phyloP scores from a whole-genome alignment of 1,140 invertebrate species.

The Drosophila watanabei region DNA sequence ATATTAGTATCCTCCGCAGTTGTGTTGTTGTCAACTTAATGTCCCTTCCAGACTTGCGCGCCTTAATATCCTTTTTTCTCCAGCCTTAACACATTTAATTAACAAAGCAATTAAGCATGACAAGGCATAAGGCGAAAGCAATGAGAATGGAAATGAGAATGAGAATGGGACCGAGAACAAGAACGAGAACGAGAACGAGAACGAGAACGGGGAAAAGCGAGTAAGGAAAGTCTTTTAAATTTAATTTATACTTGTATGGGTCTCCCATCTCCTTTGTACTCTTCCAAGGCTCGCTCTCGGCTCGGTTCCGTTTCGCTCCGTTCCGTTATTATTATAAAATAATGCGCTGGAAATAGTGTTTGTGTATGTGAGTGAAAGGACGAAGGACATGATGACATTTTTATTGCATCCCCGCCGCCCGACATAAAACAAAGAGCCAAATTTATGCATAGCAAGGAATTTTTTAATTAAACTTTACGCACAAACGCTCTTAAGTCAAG shows the following conservation, averaged over 20 bases:
- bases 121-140: conserved; percentile 73
- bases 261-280: conserved; percentile 7
- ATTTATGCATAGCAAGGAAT: conserved; percentile 80
- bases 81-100: conserved; percentile 80
- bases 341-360: conserved; percentile 52
- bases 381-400: conserved; percentile 74
- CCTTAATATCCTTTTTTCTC: conserved; percentile 71
- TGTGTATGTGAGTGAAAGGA: conserved; percentile 38
- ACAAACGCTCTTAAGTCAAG: conserved; percentile 56
- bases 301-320: conserved; percentile 30
- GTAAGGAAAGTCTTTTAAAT: conserved; percentile 71
- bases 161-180: conserved; percentile 14
- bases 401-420: conserved; percentile 58
- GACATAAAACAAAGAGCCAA: conserved; percentile 70
- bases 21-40: conserved; percentile 75
- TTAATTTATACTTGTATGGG: conserved; percentile 66
- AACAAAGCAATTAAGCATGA: conserved; percentile 83
- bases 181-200: conserved; percentile 7
- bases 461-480: conserved; percentile 82
- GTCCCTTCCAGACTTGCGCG: conserved; percentile 69
- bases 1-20: conserved; percentile 66
- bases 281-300: conserved; percentile 8
- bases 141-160: conserved; percentile 58
- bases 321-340: conserved; percentile 64
- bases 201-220: conserved; percentile 19